Conservation (phyloP, 2,113 vertebrate genomes). For the Oncorhynchus clarkii region DNA sequence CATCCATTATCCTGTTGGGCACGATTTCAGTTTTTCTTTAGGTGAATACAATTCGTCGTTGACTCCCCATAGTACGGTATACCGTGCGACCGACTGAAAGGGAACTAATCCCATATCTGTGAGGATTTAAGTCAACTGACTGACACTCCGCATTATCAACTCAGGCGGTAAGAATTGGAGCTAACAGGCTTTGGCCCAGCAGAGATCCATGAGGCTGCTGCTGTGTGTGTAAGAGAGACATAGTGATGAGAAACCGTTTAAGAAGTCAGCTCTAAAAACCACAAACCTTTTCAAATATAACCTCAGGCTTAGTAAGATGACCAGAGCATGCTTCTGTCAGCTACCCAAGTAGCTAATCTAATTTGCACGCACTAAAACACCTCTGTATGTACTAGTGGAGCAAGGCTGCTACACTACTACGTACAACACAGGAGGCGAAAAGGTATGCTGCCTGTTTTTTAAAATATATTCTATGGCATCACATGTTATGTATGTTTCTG, state of each 20-base stretch:
- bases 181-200: constrained; percentile 54
- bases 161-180: constrained; percentile 41
- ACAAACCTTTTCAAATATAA: constrained; percentile 41
- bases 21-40: too few species aligned
- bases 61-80: too few species aligned
- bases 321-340: constrained; percentile 19
- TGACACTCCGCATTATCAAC: constrained; percentile 53
- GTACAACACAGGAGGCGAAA: too few species aligned
- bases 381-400: neutral
- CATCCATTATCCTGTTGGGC: too few species aligned
- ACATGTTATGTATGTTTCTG: neutral
- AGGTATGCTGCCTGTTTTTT: too few species aligned
- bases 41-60: too few species aligned
- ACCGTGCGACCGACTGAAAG: too few species aligned
- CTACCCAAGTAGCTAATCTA: constrained; percentile 18
- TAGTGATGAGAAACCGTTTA: neutral
- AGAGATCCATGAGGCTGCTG: constrained; percentile 28
- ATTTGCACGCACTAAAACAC: neutral
- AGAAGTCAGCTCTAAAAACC: constrained; percentile 31
- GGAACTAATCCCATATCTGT: constrained; percentile 30
- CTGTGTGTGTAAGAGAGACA: neutral
- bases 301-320: constrained; percentile 22
- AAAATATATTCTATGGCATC: neutral
- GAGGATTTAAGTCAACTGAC: neutral
- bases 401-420: neutral